A percentile compares a stretch with the other conserved stretches of the same genome.
These are phyloP conservation scores for Gymnocephalus cernua DNA, from an alignment of 2,113 vertebrate genomes.

Conservation along the genomic window DNA sequence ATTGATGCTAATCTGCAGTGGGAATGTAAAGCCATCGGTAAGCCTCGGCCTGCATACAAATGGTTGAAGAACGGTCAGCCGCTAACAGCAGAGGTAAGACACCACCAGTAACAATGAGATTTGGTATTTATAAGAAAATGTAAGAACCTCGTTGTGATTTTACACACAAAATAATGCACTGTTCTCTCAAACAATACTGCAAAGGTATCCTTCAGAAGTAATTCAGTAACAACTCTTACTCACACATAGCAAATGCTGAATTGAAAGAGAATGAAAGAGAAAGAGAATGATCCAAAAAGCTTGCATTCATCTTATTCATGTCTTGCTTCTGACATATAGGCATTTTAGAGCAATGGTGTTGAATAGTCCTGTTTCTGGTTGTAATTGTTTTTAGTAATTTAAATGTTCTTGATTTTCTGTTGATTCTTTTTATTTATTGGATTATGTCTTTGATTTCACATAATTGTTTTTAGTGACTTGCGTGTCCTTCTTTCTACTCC, in stretches of 20 bases:
- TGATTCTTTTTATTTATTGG: too few species aligned
- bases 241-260: background rate
- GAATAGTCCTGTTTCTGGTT: too few species aligned
- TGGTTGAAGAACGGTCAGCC: constrained; percentile 91
- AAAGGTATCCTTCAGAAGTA: background rate
- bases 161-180: background rate
- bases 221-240: background rate
- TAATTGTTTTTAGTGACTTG: too few species aligned
- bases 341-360: too few species aligned
- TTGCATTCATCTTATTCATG: background rate
- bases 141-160: background rate
- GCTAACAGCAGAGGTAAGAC: constrained; percentile 84
- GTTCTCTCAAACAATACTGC: background rate
- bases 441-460: too few species aligned
- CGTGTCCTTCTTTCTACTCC: too few species aligned
- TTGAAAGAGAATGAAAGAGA: too few species aligned
- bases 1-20: constrained; percentile 89
- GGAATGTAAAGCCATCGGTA: constrained; percentile 91
- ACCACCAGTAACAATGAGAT: background rate
- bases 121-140: background rate
- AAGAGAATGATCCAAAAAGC: background rate
- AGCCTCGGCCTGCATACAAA: constrained; percentile 86
- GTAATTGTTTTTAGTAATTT: too few species aligned
- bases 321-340: too few species aligned
- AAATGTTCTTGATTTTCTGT: too few species aligned